phyloP scores from a whole-genome alignment of 2,888 invertebrate species.

The Alentia gelatinosa region DNA sequence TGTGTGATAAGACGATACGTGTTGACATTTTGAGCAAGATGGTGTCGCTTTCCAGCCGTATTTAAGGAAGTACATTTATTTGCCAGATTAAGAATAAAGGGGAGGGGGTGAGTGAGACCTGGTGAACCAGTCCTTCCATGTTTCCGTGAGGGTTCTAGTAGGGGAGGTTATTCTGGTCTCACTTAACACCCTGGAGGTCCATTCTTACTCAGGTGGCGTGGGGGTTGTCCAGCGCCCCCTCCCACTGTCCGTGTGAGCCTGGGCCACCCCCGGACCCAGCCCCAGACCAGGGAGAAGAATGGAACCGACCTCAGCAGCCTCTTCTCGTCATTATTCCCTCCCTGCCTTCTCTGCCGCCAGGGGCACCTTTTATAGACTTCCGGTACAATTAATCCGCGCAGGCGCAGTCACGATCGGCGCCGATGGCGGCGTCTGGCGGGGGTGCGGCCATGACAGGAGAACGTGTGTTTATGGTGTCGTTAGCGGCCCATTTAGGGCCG shows the following conservation, averaged over 20 bases:
- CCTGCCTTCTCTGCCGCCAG: no score
- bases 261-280: background rate
- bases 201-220: background rate
- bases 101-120: no score
- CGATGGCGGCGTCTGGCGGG: constrained; percentile 42
- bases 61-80: no score
- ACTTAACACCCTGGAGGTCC: background rate
- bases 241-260: background rate
- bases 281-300: background rate
- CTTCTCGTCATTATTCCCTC: constrained; percentile 27
- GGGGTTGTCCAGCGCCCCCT: background rate
- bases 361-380: constrained; percentile 33
- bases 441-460: constrained; percentile 46
- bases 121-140: background rate
- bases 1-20: no score
- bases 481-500: constrained; percentile 53
- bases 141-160: background rate
- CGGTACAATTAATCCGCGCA: constrained; percentile 43
- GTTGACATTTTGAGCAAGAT: no score
- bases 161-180: background rate
- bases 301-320: background rate
- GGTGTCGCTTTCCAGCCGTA: no score
- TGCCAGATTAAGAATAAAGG: no score
- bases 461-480: constrained; percentile 52
- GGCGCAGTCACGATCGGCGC: constrained; percentile 48